Conservation (phyloP, 2,888 invertebrate species). For the Philhelius pedissequus region DNA sequence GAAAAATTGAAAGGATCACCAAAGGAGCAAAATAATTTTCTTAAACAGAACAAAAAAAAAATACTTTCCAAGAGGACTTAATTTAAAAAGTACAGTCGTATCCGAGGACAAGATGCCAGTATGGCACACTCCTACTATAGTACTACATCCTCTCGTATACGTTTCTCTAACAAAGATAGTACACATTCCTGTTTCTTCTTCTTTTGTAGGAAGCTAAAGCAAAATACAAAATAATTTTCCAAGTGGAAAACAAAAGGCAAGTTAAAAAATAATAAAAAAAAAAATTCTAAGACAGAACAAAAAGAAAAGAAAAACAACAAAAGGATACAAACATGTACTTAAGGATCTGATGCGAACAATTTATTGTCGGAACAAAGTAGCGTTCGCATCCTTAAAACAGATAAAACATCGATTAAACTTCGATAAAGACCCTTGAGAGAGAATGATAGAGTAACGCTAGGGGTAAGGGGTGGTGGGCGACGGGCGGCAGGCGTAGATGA, state of each 20-base stretch:
- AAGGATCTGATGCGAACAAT: conserved; percentile 61
- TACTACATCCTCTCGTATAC: not conserved
- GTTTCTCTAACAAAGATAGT: not conserved
- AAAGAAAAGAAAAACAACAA: conserved; percentile 45
- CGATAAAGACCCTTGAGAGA: conserved; percentile 64
- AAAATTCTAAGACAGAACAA: not conserved
- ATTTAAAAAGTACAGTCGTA: conserved; percentile 56
- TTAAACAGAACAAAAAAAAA: not conserved
- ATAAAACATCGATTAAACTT: conserved; percentile 71
- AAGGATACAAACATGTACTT: conserved; percentile 61
- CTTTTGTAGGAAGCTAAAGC: not conserved
- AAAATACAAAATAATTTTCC: conserved; percentile 36
- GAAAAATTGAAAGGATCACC: conserved; percentile 58
- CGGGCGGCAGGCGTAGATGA: not conserved
- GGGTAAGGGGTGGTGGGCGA: no score
- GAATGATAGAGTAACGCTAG: not conserved
- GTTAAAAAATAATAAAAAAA: not conserved
- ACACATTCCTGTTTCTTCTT: conserved; percentile 7
- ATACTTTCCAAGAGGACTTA: conserved; percentile 51
- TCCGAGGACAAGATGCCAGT: not conserved
- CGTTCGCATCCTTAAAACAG: conserved; percentile 66
- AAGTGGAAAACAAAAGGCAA: conserved; percentile 40
- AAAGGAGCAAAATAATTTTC: conserved; percentile 30
- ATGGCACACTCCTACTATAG: not conserved
- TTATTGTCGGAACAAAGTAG: conserved; percentile 56